These are phyloP conservation scores for Dicycla oo DNA, from an alignment of 2,888 invertebrate genomes.

Conservation along the genomic window DNA sequence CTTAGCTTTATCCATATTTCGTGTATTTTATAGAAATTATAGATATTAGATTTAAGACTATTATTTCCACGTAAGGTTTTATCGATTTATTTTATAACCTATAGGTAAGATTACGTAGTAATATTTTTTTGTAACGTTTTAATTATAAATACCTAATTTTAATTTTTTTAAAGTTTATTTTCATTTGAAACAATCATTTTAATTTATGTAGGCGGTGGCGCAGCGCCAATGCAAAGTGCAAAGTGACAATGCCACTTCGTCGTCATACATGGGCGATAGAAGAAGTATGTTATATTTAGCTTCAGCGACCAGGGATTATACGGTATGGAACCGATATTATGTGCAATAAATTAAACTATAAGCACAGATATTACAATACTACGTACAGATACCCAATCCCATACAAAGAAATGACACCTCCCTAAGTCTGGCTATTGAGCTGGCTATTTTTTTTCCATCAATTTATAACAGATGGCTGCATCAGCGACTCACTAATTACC, in stretches of 20 bases:
- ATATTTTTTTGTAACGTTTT: constrained; percentile 62
- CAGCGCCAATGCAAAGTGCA: background rate
- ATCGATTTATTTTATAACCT: constrained; percentile 63
- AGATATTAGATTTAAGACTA: constrained; percentile 70
- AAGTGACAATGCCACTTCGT: background rate
- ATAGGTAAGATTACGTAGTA: constrained; percentile 63
- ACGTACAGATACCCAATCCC: no score
- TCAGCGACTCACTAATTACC: no score
- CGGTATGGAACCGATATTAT: no score
- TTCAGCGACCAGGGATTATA: no score
- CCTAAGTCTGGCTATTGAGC: no score
- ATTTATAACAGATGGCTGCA: no score
- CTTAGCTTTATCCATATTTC: constrained; percentile 54
- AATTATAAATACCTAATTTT: constrained; percentile 61
- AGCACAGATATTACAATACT: no score
- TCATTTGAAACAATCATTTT: constrained; percentile 15
- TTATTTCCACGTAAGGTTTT: constrained; percentile 68
- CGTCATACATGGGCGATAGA: no score
- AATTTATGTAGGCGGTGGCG: background rate
- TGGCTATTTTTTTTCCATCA: no score
- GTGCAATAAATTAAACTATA: no score
- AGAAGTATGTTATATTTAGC: background rate
- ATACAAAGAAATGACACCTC: no score
- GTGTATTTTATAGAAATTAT: constrained; percentile 61
- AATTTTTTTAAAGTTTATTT: constrained; percentile 37